phyloP scores from a whole-genome alignment of 2,888 invertebrate species.

The Drosophila hawaiiensis region DNA sequence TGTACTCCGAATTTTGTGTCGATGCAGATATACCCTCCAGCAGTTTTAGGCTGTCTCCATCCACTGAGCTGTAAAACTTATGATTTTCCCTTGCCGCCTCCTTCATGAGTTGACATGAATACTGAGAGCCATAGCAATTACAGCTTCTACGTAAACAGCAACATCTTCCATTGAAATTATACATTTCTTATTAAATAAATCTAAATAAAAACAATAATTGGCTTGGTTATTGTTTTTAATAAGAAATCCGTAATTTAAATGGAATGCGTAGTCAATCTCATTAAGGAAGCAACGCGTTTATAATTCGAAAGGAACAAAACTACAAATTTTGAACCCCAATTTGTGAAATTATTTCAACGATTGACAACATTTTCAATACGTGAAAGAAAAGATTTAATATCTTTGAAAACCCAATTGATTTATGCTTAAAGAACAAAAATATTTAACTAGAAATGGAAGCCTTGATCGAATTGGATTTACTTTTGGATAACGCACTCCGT shows the following conservation, averaged over 20 bases:
- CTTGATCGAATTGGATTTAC: conserved; percentile 39
- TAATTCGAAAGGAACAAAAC: conserved; percentile 13
- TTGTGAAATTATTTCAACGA: conserved; percentile 7
- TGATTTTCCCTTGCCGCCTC: background rate
- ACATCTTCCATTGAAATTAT: conserved; percentile 64
- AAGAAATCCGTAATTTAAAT: conserved; percentile 68
- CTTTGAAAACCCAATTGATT: background rate
- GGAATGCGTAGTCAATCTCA: conserved; percentile 41
- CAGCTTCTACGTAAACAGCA: conserved; percentile 2
- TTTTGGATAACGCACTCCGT: background rate
- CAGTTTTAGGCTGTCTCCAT: background rate
- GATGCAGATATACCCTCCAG: background rate
- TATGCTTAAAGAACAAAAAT: background rate
- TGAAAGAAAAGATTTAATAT: background rate
- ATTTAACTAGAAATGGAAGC: conserved; percentile 46
- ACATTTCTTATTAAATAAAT: conserved; percentile 58
- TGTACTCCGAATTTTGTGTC: background rate
- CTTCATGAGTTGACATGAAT: background rate
- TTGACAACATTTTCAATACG: conserved; percentile 38
- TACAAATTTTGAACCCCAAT: conserved; percentile 32
- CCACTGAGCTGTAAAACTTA: background rate
- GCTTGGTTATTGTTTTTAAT: conserved; percentile 38
- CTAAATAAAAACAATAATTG: background rate
- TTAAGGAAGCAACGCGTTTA: background rate
- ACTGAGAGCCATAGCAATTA: conserved; percentile 1